Percentiles rank a stretch among this genome's conserved stretches.
Conservation (phyloP, 2,888 invertebrate species). For the Tenthredo livida region DNA sequence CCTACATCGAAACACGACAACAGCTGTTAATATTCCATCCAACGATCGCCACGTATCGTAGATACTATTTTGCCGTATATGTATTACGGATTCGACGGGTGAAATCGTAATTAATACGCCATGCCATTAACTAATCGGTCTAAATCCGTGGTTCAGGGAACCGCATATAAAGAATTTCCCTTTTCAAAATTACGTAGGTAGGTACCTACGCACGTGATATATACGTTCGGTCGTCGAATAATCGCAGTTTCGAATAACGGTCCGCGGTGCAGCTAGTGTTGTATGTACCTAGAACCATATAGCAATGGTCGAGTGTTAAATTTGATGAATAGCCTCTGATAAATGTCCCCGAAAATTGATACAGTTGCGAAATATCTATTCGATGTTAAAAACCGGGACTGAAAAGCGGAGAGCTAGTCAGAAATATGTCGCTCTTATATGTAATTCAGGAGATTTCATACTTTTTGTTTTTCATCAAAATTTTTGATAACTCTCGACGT, state of each 20-base stretch:
- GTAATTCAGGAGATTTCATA: background rate
- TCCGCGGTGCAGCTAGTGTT: background rate
- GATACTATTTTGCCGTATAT: background rate
- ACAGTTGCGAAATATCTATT: background rate
- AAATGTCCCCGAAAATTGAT: slow-evolving; percentile 15
- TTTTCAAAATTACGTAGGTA: background rate
- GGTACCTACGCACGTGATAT: background rate
- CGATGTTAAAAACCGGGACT: too few species aligned
- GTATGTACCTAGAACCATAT: background rate
- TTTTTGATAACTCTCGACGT: background rate
- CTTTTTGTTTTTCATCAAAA: background rate
- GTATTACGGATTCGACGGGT: background rate
- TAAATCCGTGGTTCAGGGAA: slow-evolving; percentile 7
- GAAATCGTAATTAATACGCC: slow-evolving; percentile 35
- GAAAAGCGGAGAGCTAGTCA: too few species aligned
- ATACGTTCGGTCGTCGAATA: slow-evolving; percentile 38
- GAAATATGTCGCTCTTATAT: too few species aligned
- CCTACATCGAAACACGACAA: background rate
- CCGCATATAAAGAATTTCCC: background rate
- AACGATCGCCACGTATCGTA: background rate
- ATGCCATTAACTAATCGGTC: slow-evolving; percentile 30
- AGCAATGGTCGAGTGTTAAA: slow-evolving; percentile 29
- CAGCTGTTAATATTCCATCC: background rate
- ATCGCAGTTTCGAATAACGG: slow-evolving; percentile 38
- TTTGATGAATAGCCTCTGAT: slow-evolving; percentile 6